A percentile compares a stretch with the other conserved stretches of the same genome.
phyloP scores from a whole-genome alignment of 2,113 vertebrate genomes.

The Emydocephalus ijimae region DNA sequence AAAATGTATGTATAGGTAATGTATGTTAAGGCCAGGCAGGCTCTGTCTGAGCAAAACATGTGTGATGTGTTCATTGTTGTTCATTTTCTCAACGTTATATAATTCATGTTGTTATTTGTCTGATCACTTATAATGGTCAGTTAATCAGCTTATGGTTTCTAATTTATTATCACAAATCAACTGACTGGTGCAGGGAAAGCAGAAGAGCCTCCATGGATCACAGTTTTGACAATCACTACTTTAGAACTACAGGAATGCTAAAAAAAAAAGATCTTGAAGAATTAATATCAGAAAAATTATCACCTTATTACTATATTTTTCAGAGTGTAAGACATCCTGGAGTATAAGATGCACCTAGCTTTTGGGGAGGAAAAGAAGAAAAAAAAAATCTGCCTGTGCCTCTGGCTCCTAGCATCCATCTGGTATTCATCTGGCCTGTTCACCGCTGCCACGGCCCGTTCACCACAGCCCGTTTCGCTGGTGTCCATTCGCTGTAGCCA shows the following conservation, averaged over 20 bases:
- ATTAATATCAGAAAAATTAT: constrained; percentile 20
- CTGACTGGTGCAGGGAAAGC: neutral
- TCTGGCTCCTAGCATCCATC: no score
- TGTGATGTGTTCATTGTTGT: neutral
- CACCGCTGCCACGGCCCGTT: no score
- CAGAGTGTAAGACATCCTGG: no score
- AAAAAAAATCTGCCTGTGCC: no score
- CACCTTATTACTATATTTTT: constrained; percentile 27
- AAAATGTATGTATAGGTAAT: neutral
- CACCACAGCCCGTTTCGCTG: no score
- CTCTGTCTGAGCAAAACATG: neutral
- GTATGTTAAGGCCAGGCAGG: neutral
- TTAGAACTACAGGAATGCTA: constrained; percentile 32
- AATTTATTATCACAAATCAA: neutral
- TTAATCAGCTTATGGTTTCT: neutral
- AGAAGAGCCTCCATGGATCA: neutral
- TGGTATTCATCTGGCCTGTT: no score
- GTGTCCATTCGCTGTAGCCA: no score
- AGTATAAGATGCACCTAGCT: no score
- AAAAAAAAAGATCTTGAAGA: constrained; percentile 18
- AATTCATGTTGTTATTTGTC: neutral
- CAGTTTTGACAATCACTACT: neutral
- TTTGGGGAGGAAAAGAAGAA: no score
- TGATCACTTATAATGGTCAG: neutral
- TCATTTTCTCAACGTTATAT: neutral